phyloP scores from a whole-genome alignment of 1,140 invertebrate genomes.

The Globodera ellingtonae region DNA sequence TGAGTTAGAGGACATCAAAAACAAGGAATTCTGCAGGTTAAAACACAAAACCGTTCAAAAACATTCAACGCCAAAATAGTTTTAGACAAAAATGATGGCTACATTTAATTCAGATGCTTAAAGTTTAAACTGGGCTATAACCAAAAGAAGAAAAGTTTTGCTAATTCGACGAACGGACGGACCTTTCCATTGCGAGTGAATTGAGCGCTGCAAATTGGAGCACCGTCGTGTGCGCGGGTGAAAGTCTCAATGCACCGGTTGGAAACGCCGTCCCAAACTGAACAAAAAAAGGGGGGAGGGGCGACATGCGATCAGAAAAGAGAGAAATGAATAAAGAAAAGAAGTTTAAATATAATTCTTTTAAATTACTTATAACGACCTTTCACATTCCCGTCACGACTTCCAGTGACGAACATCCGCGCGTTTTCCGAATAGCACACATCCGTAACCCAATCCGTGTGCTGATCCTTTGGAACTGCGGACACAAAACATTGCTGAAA shows the following conservation, averaged over 20 bases:
- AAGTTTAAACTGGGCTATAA: too few relatives aligned
- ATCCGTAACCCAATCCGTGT: conserved; percentile 81
- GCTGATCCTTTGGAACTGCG: conserved; percentile 85
- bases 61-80: too few relatives aligned
- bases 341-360: neutral
- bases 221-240: conserved; percentile 85
- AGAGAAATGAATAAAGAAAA: neutral
- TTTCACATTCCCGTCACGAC: conserved; percentile 90
- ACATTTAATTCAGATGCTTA: too few relatives aligned
- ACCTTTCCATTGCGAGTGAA: conserved; percentile 97
- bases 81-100: too few relatives aligned
- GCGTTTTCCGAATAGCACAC: conserved; percentile 72
- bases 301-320: neutral
- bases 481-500: conserved; percentile 88
- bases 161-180: conserved; percentile 12
- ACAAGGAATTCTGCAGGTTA: too few relatives aligned
- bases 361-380: neutral
- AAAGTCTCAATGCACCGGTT: conserved; percentile 93
- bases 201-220: conserved; percentile 87
- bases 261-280: conserved; percentile 67
- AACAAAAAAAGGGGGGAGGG: neutral
- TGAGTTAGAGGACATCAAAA: neutral
- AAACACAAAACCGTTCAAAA: too few relatives aligned
- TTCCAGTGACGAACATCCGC: conserved; percentile 80
- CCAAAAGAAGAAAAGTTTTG: neutral